Evolutionary conservation across 2,888 invertebrate species (phyloP), one percentile per base, ranked within the genome.

Genomic region (Drosophila affinis): DNA sequence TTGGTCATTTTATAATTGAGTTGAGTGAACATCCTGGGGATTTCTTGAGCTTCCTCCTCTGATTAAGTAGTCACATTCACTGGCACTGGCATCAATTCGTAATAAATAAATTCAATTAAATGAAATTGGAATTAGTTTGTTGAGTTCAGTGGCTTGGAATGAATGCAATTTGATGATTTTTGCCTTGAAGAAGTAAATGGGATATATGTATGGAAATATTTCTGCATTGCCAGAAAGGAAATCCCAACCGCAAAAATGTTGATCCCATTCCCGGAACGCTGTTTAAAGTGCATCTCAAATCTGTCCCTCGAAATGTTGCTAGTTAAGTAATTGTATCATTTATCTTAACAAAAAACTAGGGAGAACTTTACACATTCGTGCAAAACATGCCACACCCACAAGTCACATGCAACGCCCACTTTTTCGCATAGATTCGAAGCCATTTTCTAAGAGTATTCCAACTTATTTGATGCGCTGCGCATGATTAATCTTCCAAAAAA

Each of bases 381-480:
- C 17, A 44, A 56, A 49, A n/a, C 45, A 44, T 21, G 29, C 14
- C 49, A 27, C 46, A 24, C 14, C 53, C 46, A 46, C 3, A 12
- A 10, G 32, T 10, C 44, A n/a, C 65, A 58, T 69, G 52, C 32
- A 56, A 52, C 68, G 58, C 58, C 68, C 68, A 69, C 29, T 54
- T 58, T n/a, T n/a, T 47, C 18, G n/a, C 27, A 32, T 29, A 32
- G 68, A 67, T 67, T 72, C 63, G 39, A 46, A 62, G 60, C 69
- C 62, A 73, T 53, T 54, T 63, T 64, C 60, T 49, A 65, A 62
- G 69, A 71, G 60, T 70, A 63, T 76, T 69, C 65, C 65, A 75
- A 72, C 76, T 75, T 72, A 76, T 78, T 78, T 67, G 76, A 63
- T 78, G 76, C 61, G 79, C 56, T 79, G 62, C 61, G 82, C 82